phyloP scores from a whole-genome alignment of 2,797 vertebrate species.

The Falco naumanni region DNA sequence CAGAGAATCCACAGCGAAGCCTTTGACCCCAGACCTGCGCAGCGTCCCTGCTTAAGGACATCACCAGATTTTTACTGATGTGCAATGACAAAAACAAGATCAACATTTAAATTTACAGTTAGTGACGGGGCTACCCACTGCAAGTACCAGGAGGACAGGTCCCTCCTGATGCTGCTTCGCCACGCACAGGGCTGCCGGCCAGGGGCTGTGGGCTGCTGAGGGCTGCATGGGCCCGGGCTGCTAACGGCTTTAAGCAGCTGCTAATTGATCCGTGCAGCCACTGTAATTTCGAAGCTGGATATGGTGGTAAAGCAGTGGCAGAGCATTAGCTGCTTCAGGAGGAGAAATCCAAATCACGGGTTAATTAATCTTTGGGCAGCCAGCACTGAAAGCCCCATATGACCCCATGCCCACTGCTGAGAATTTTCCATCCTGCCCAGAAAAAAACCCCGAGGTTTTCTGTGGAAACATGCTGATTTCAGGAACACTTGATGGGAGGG shows the following conservation, averaged over 20 bases:
- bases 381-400: neutral
- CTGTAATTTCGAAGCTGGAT: neutral
- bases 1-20: neutral
- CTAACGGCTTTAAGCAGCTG: constrained; percentile 16
- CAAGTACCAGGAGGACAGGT: neutral
- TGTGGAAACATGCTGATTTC: neutral
- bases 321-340: neutral
- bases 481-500: neutral
- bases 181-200: neutral
- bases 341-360: neutral
- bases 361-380: neutral
- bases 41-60: neutral
- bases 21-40: neutral
- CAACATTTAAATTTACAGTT: neutral
- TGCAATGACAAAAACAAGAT: neutral
- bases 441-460: neutral
- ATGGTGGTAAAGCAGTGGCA: neutral
- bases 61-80: neutral
- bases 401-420: neutral
- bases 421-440: neutral
- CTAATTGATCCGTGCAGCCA: constrained; percentile 18
- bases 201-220: neutral
- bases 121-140: neutral
- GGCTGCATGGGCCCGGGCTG: neutral
- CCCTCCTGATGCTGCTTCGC: neutral